Evolutionary conservation across 2,113 vertebrate genomes (phyloP), one percentile per base, ranked within the genome.

Genomic region (Takifugu flavidus): DNA sequence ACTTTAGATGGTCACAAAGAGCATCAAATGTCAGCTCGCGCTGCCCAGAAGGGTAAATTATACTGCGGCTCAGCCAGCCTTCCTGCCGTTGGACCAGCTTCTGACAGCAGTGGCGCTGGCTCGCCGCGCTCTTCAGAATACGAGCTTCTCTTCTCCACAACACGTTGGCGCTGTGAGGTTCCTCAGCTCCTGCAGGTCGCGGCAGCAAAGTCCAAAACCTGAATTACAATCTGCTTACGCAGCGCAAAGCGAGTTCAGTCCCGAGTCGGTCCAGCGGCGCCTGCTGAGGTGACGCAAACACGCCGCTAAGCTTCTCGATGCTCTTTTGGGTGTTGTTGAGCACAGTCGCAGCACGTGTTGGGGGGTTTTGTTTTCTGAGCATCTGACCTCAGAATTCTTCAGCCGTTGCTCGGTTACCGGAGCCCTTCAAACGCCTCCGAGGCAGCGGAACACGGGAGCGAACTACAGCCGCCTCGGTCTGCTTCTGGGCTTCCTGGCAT

Each of bases 131-230:
- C 34, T 39, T 39, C 31, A 10, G 34, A 10, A 39, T 10, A 53
- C 6, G 34, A 49, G 53, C 44, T 72, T 61, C 62, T 74, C 73
- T 73, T 56, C 27, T 13, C 34, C 34, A 0, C 70, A n/a, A 63
- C 63, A 49, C 81, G 72, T 69, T 28, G 61, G 29, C 39, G 56
- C 78, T 73, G 74, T 71, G 75, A 55, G 68, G 59, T 42, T 78
- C 64, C 65, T 59, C 5, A 1, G 53, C 61, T 71, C 67, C 59
- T 14, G 52, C 59, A 26, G 45, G 44, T 4, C 34, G 56, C 28
- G 60, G 57, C 14, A 29, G 5, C 51, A 57, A 67, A 67, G 49
- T 47, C 51, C 34, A 44, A 67, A 72, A 6, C 50, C 20, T 49
- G 52, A 15, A 65, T 61, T 59, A 13, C 14, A 51, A 10, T 45